Conservation (phyloP, 2,888 invertebrate genomes). For the Drosophila subquinaria region DNA sequence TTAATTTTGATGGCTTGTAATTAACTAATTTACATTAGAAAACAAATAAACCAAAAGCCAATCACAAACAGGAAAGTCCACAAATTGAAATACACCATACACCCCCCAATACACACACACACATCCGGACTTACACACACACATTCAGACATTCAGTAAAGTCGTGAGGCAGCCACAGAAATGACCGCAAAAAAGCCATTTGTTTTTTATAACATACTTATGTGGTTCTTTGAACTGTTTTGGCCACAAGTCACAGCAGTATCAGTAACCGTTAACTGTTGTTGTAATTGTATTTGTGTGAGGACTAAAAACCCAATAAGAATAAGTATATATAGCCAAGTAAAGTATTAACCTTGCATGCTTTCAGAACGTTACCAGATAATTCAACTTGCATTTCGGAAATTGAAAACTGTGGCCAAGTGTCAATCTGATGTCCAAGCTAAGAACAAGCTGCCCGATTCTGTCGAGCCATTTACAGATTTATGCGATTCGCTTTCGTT, state of each 20-base stretch:
- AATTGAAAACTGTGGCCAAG: constrained; percentile 27
- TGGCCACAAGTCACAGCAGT: constrained; percentile 12
- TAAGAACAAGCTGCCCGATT: constrained; percentile 13
- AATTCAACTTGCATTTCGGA: constrained; percentile 14
- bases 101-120: not conserved
- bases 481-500: constrained; percentile 18
- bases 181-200: constrained; percentile 37
- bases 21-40: constrained; percentile 50
- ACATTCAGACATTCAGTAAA: not conserved
- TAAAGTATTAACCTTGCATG: not conserved
- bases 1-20: constrained; percentile 41
- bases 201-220: constrained; percentile 47
- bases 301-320: not conserved
- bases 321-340: not conserved
- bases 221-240: constrained; percentile 30
- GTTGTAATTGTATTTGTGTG: not conserved
- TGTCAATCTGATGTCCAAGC: constrained; percentile 15
- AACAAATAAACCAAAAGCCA: constrained; percentile 20
- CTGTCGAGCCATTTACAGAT: constrained; percentile 28
- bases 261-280: constrained; percentile 4
- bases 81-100: constrained; percentile 1
- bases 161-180: constrained; percentile 4
- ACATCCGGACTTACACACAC: not conserved
- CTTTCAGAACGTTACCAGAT: not conserved
- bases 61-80: constrained; percentile 10